phyloP scores from a whole-genome alignment of 2,113 vertebrate genomes.

The Hylia prasina region DNA sequence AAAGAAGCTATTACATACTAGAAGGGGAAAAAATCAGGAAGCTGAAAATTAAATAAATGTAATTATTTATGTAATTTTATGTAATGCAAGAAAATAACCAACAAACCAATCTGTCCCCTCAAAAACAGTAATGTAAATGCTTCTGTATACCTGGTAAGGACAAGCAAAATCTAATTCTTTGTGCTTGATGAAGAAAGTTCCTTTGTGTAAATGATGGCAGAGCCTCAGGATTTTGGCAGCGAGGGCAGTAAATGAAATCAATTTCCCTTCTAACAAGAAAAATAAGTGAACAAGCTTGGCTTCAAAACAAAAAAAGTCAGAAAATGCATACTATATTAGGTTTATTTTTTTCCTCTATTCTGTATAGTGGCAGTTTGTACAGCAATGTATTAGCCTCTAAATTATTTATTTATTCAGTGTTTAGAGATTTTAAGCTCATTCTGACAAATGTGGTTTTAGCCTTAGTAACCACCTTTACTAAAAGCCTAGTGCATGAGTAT shows the following conservation, averaged over 20 bases:
- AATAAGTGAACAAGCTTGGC: neutral
- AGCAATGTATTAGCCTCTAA: neutral
- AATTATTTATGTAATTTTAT: too few species aligned
- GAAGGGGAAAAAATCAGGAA: neutral
- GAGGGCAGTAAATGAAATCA: neutral
- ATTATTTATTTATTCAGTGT: neutral
- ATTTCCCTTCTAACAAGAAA: neutral
- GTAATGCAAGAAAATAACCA: neutral
- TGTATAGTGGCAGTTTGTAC: neutral
- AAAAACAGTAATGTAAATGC: neutral
- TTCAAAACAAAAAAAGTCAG: neutral
- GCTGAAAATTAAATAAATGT: neutral
- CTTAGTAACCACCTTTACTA: neutral
- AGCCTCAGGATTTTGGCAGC: neutral
- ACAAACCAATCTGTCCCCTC: neutral
- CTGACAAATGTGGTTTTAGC: neutral
- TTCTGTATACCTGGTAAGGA: neutral
- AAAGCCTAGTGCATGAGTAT: neutral
- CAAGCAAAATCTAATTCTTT: neutral
- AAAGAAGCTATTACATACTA: neutral
- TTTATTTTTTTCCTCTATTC: rapidly evolving
- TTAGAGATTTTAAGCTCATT: neutral
- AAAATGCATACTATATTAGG: neutral
- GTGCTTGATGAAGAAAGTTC: neutral
- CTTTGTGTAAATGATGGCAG: neutral